Evolutionary conservation across 2,888 invertebrate species (phyloP).

Genomic region (Keiferia lycopersicella): DNA sequence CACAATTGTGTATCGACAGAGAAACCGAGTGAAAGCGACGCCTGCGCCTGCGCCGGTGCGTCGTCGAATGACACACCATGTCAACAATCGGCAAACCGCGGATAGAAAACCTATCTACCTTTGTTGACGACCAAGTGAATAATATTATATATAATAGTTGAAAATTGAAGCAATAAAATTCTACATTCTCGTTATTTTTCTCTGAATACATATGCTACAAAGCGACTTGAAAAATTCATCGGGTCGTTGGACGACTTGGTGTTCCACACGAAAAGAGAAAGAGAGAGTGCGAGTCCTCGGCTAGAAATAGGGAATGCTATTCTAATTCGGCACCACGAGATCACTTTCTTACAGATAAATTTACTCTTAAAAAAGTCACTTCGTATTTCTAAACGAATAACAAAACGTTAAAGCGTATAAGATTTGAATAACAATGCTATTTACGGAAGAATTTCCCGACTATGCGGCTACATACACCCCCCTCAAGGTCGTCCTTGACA

Average conservation of each 20-base stretch:
- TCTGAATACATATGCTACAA: no score
- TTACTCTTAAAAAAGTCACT: no score
- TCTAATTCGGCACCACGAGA: no score
- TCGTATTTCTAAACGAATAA: background rate
- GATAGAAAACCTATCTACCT: background rate
- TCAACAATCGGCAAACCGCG: slow-evolving; percentile 16
- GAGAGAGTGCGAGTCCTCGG: no score
- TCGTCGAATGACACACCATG: slow-evolving; percentile 26
- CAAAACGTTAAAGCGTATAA: background rate
- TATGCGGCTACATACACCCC: background rate
- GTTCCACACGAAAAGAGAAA: no score
- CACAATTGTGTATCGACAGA: slow-evolving; percentile 22
- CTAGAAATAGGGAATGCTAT: no score
- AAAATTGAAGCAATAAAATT: no score
- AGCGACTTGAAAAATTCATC: no score
- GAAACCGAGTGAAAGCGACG: slow-evolving; percentile 28
- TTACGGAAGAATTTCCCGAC: slow-evolving; percentile 6
- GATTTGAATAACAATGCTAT: slow-evolving; percentile 5
- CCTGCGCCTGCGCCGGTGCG: background rate
- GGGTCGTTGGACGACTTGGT: no score
- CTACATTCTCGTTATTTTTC: no score
- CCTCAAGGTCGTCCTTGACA: background rate
- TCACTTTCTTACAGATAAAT: no score
- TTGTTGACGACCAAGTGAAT: background rate
- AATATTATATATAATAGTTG: no score